phyloP scores from a whole-genome alignment of 2,797 vertebrate genomes.

The Enteromius afrohamiltoni region DNA sequence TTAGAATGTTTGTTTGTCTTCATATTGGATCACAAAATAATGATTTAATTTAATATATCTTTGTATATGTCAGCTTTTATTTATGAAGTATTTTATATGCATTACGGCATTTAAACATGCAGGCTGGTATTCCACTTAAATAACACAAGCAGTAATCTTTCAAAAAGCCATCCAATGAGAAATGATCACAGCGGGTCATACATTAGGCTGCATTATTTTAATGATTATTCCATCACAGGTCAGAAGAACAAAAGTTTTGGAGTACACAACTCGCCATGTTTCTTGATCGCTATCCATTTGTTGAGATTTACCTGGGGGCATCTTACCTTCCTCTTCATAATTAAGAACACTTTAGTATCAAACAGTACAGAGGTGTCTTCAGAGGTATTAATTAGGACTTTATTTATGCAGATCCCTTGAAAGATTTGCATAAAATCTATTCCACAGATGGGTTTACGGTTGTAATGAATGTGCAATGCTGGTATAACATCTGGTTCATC shows the following conservation, averaged over 20 bases:
- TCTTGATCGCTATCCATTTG: slow-evolving; percentile 66
- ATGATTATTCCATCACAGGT: slow-evolving; percentile 11
- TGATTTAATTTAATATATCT: background rate
- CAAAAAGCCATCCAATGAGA: slow-evolving; percentile 21
- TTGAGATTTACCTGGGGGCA: slow-evolving; percentile 70
- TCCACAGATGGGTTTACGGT: slow-evolving; percentile 87
- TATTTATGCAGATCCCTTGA: slow-evolving; percentile 83
- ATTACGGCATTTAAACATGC: background rate
- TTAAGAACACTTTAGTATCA: slow-evolving; percentile 79
- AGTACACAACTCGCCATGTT: slow-evolving; percentile 62
- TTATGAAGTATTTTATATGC: background rate
- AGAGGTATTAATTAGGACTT: slow-evolving; percentile 86
- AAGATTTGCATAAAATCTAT: slow-evolving; percentile 85
- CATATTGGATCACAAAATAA: background rate
- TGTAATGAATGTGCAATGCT: slow-evolving; percentile 82
- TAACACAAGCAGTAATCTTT: background rate
- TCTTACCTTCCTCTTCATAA: slow-evolving; percentile 69
- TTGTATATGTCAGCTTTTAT: background rate
- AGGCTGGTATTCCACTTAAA: slow-evolving; percentile 12
- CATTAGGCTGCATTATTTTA: slow-evolving; percentile 19
- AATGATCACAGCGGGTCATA: slow-evolving; percentile 15
- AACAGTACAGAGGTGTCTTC: slow-evolving; percentile 78
- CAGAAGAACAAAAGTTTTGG: slow-evolving; percentile 15
- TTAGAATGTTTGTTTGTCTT: background rate
- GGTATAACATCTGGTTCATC: slow-evolving; percentile 86